These are phyloP conservation scores for Rhaphigaster nebulosa DNA, from an alignment of 2,888 invertebrate species.

Conservation along the genomic window DNA sequence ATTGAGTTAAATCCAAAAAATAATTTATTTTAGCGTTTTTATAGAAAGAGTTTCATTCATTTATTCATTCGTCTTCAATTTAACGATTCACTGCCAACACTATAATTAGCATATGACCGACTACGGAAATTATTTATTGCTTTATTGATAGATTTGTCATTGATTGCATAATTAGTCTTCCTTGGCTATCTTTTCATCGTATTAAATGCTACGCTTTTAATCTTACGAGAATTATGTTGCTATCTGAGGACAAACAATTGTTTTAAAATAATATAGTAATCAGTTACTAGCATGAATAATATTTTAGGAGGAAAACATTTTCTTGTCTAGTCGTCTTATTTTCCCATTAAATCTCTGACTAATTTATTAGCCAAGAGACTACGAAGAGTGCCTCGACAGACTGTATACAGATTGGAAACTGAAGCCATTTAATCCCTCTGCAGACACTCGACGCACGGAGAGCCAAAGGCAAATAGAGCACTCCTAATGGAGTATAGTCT, in stretches of 20 bases:
- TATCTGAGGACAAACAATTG: neutral
- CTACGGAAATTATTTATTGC: too few relatives aligned
- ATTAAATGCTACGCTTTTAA: neutral
- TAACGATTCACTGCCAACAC: too few relatives aligned
- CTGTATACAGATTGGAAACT: neutral
- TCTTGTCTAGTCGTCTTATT: neutral
- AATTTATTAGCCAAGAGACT: neutral
- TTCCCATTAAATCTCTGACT: neutral
- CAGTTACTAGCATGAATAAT: neutral
- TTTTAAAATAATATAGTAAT: neutral
- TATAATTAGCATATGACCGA: too few relatives aligned
- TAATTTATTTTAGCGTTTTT: too few relatives aligned
- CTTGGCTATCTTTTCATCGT: too few relatives aligned
- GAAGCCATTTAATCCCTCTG: neutral
- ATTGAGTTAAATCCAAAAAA: too few relatives aligned
- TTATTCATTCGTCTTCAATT: too few relatives aligned
- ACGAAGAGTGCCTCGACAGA: neutral
- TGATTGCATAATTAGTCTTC: too few relatives aligned
- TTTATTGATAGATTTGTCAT: too few relatives aligned
- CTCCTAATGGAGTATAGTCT: neutral
- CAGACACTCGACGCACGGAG: neutral
- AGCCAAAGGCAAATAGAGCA: neutral
- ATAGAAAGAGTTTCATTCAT: too few relatives aligned
- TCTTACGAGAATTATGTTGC: neutral
- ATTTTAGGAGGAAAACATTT: neutral